Percentiles rank a stretch among this genome's conserved stretches.
Evolutionary conservation across 1,140 invertebrate species (phyloP).

Genomic region (Aphis gossypii): DNA sequence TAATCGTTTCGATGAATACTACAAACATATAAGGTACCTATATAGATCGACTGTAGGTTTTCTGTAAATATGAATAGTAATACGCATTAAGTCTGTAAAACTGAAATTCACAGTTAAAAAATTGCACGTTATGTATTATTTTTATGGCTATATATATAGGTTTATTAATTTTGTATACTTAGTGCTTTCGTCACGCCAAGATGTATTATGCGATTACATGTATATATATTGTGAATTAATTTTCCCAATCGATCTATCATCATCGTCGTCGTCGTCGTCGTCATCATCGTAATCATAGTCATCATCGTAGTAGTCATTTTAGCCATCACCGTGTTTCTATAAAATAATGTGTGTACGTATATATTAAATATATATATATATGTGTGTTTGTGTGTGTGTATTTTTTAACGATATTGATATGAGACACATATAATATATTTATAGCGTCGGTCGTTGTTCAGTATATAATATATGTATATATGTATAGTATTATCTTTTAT

Average conservation of each 20-base stretch:
- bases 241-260: not conserved
- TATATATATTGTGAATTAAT: not conserved
- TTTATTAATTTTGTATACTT: not conserved
- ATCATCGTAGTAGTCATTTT: not conserved
- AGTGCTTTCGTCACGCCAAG: not conserved
- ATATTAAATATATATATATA: not conserved
- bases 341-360: not conserved
- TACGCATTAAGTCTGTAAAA: not conserved
- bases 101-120: not conserved
- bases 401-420: not conserved
- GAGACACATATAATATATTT: not conserved
- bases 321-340: not conserved
- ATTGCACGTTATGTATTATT: not conserved
- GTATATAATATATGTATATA: not conserved
- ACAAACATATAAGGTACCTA: no score
- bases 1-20: not conserved
- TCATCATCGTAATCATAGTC: not conserved
- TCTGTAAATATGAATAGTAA: not conserved
- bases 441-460: not conserved
- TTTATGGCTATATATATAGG: not conserved
- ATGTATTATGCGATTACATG: not conserved
- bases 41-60: not conserved
- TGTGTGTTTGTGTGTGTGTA: no score
- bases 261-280: no score
- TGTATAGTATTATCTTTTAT: not conserved